A percentile compares a stretch with the other conserved stretches of the same genome.
phyloP scores from a whole-genome alignment of 2,888 invertebrate genomes.

The Apotomis turbidana region DNA sequence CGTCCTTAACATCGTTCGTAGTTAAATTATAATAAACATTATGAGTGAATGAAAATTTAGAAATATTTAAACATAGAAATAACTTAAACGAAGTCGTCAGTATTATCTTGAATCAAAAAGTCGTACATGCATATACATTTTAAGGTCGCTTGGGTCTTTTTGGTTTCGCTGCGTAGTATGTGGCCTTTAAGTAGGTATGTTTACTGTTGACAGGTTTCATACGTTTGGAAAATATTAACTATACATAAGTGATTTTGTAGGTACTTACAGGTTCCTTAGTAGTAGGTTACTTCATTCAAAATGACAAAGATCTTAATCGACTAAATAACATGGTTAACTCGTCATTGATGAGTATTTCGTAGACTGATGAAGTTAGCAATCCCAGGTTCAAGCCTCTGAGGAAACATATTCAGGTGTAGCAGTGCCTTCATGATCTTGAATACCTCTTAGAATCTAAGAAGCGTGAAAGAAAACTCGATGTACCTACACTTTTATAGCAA shows the following conservation, averaged over 20 bases:
- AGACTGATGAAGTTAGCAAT: no score
- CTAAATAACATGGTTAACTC: no score
- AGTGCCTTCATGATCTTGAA: no score
- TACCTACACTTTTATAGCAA: no score
- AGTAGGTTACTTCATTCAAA: no score
- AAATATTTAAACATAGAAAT: conserved; percentile 22
- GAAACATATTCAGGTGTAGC: no score
- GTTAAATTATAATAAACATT: conserved; percentile 5
- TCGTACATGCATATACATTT: background rate
- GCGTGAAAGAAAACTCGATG: no score
- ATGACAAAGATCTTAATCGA: no score
- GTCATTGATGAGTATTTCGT: no score
- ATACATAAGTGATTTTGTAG: background rate
- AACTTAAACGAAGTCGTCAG: conserved; percentile 14
- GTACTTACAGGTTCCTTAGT: no score
- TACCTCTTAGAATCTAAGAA: no score
- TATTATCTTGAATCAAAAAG: background rate
- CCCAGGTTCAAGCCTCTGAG: no score
- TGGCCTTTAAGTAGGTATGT: conserved; percentile 24
- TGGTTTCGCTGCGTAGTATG: background rate
- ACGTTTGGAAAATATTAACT: conserved; percentile 14
- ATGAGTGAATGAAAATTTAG: background rate
- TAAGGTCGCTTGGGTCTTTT: background rate
- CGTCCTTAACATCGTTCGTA: conserved; percentile 10
- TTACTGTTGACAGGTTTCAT: conserved; percentile 18